Evolutionary conservation across 2,113 vertebrate genomes (phyloP).

Genomic region (Echinops telfairi): DNA sequence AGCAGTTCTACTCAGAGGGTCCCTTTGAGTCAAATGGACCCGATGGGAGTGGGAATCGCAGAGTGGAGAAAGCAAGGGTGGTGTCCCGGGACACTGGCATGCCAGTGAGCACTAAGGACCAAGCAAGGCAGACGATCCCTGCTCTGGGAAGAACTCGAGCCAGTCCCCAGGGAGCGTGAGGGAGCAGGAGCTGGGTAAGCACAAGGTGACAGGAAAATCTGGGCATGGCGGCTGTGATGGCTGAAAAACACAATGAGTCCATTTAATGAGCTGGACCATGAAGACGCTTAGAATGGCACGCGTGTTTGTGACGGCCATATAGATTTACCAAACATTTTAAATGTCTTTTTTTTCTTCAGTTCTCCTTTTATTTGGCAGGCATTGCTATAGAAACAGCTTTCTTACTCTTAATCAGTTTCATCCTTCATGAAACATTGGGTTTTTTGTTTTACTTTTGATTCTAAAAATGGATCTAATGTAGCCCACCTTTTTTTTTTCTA

Average conservation of each 20-base stretch:
- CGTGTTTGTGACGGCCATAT: background rate
- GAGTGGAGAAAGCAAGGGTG: background rate
- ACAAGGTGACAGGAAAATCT: background rate
- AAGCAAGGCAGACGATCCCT: background rate
- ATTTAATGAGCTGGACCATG: background rate
- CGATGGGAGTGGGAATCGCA: no score
- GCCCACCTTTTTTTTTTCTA: background rate
- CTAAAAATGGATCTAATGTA: conserved; percentile 20
- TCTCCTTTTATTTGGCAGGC: conserved; percentile 26
- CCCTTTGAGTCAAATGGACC: no score
- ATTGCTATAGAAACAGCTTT: conserved; percentile 51
- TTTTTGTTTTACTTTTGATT: conserved; percentile 64
- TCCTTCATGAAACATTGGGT: conserved; percentile 15
- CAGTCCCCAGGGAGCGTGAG: background rate
- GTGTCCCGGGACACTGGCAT: background rate
- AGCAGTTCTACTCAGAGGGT: no score
- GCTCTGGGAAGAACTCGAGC: background rate
- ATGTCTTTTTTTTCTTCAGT: no score
- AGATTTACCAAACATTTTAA: no score
- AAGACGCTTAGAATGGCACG: background rate
- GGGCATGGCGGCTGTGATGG: background rate
- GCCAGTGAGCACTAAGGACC: background rate
- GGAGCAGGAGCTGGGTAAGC: background rate
- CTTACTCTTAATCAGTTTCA: conserved; percentile 56
- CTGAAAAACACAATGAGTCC: background rate